Evolutionary conservation across 2,888 invertebrate genomes (phyloP), one percentile per base, ranked within the genome.

Genomic region (Trachelus stipa): DNA sequence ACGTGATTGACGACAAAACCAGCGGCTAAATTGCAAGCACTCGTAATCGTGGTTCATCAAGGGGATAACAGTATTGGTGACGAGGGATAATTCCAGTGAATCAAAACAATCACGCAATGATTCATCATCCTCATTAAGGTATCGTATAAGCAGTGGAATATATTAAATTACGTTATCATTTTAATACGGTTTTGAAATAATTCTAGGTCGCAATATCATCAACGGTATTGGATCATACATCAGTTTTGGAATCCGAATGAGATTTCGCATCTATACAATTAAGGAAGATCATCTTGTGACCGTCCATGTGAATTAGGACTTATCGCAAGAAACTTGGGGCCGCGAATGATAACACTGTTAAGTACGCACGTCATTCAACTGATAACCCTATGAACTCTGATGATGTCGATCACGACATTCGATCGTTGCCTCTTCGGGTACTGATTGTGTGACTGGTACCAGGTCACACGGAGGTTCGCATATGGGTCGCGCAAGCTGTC

Each of bases 401-500:
- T 71, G 71, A 31, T 34, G 71, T 71, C 71, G 12, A 71, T 71
- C 71, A 34, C 34, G 71, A 31, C 71, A 56, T 71, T 31, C 34
- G 33, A 71, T 71, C 71, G 15, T 71, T 34, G 71, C 71, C 15
- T 71, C 71, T 31, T 34, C 34, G 31, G 74, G 23, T 74, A 15
- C 35, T n/a, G 73, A 31, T 34, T 12, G 23, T 30, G 73, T 23
- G 73, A 30, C 34, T 35, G 73, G 34, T 35, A 73, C 73, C 73
- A 35, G 73, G 73, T 73, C 73, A 73, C 73, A 33, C 31, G 4
- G 73, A 12, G 73, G 23, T 33, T 73, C 73, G n/a, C 74, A 30
- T 23, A 56, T 56, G 23, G 56, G 56, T 56, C 56, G 23, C 9
- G 23, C 23, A 23, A 23, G 56, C 56, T 23, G 23, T 56, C 56